phyloP scores from a whole-genome alignment of 2,113 vertebrate species.

The Lepisosteus osseus region DNA sequence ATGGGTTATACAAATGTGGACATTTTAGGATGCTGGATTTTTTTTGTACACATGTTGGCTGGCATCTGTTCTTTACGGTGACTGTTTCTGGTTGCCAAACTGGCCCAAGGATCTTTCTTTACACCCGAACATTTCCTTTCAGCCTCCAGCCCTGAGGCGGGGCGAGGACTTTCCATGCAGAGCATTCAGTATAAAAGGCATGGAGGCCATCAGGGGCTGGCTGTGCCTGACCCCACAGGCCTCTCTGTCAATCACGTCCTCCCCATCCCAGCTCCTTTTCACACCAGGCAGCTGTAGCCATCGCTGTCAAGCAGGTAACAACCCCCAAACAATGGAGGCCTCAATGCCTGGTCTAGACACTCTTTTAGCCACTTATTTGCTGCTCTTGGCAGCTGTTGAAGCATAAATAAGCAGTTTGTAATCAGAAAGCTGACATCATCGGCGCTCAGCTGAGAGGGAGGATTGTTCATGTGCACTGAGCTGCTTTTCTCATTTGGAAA shows the following conservation, averaged over 20 bases:
- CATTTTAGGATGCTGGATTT: not conserved
- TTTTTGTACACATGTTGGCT: constrained; percentile 25
- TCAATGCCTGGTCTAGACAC: constrained; percentile 87
- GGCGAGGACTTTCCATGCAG: constrained; percentile 57
- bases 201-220: constrained; percentile 65
- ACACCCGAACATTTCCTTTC: constrained; percentile 75
- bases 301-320: constrained; percentile 86
- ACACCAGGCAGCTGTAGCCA: constrained; percentile 82
- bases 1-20: not conserved
- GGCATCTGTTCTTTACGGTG: constrained; percentile 57
- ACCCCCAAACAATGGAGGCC: constrained; percentile 79
- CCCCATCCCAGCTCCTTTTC: constrained; percentile 73
- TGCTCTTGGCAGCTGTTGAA: constrained; percentile 87
- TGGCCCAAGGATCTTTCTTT: constrained; percentile 76
- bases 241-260: constrained; percentile 75
- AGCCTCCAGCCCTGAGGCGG: constrained; percentile 74
- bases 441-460: constrained; percentile 75
- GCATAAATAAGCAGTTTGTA: constrained; percentile 88
- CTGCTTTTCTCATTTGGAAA: constrained; percentile 59
- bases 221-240: constrained; percentile 72
- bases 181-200: constrained; percentile 26
- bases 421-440: constrained; percentile 87
- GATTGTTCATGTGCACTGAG: constrained; percentile 79
- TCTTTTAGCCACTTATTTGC: constrained; percentile 87
- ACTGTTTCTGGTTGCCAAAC: constrained; percentile 71